Percentiles rank a stretch among this genome's conserved stretches.
These are phyloP conservation scores for Drosophila recens DNA, from an alignment of 2,888 invertebrate genomes.

Conservation along the genomic window DNA sequence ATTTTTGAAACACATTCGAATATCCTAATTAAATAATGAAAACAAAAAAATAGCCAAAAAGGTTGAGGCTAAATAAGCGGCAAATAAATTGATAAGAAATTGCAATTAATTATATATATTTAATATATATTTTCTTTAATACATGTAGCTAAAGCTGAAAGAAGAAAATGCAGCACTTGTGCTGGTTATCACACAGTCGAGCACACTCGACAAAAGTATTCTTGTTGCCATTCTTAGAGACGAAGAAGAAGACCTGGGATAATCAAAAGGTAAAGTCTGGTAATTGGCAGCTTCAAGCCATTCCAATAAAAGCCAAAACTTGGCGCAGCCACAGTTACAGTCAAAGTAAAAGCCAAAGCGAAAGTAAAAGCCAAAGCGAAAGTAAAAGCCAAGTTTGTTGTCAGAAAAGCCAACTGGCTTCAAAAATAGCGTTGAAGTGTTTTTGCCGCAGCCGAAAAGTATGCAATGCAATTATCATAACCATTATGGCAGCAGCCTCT, in stretches of 20 bases:
- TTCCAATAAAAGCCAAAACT: slow-evolving; percentile 12
- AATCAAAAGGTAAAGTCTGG: slow-evolving; percentile 31
- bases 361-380: slow-evolving; percentile 5
- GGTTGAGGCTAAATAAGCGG: too few species aligned
- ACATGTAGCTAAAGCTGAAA: background rate
- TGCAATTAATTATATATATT: too few species aligned
- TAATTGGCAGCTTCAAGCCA: slow-evolving; percentile 37
- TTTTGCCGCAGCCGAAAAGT: slow-evolving; percentile 41
- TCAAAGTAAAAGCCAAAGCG: slow-evolving; percentile 9
- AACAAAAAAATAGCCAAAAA: background rate
- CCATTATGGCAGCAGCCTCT: slow-evolving; percentile 37
- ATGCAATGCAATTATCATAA: slow-evolving; percentile 58
- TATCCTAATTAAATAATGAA: background rate
- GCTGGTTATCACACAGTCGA: background rate
- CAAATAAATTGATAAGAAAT: too few species aligned
- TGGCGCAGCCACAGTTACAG: slow-evolving; percentile 14
- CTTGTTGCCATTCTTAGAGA: background rate
- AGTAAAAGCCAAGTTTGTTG: slow-evolving; percentile 17
- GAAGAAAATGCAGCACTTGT: background rate
- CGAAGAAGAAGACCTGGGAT: background rate
- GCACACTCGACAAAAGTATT: background rate
- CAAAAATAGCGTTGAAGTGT: slow-evolving; percentile 39
- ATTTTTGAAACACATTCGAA: too few species aligned
- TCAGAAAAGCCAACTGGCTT: slow-evolving; percentile 27
- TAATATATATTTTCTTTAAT: too few species aligned